Conservation (phyloP, 2,888 invertebrate species). For the Volucella inflata region DNA sequence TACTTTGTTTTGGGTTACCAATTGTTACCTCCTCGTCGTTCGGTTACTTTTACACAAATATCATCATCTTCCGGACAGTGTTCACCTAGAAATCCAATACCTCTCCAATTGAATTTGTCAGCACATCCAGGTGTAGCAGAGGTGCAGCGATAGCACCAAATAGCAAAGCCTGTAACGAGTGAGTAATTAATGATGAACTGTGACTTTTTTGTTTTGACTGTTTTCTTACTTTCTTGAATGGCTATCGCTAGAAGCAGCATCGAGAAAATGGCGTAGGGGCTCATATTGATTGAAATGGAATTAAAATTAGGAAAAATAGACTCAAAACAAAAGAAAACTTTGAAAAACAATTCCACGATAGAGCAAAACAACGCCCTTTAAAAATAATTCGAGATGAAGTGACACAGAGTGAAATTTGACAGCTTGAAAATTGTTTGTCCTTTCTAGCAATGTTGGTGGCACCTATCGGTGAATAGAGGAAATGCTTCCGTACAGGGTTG, state of each 20-base stretch:
- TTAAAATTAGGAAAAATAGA: slow-evolving; percentile 1
- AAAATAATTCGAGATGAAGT: slow-evolving; percentile 25
- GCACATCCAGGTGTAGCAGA: slow-evolving; percentile 95
- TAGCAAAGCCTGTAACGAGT: slow-evolving; percentile 84
- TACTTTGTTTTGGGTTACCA: neutral
- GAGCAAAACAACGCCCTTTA: slow-evolving; percentile 67
- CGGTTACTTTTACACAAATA: slow-evolving; percentile 94
- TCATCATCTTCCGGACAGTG: slow-evolving; percentile 93
- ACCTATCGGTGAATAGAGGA: slow-evolving; percentile 21
- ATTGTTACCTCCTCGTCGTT: slow-evolving; percentile 91
- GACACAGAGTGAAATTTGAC: slow-evolving; percentile 40
- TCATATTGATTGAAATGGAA: slow-evolving; percentile 24
- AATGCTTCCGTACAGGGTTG: neutral
- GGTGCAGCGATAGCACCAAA: slow-evolving; percentile 96
- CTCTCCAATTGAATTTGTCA: slow-evolving; percentile 92
- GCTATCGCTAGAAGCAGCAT: slow-evolving; percentile 35
- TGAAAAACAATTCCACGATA: slow-evolving; percentile 3
- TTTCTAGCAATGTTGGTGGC: neutral
- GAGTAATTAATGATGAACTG: neutral
- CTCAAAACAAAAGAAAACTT: slow-evolving; percentile 41
- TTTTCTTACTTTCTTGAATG: slow-evolving; percentile 55
- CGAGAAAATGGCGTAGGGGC: neutral
- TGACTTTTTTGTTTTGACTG: neutral
- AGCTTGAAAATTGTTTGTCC: slow-evolving; percentile 6
- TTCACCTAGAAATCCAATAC: slow-evolving; percentile 89